A percentile compares a stretch with the other conserved stretches of the same genome.
Evolutionary conservation across 2,113 vertebrate genomes (phyloP).

Genomic region (Anoplopoma fimbria): DNA sequence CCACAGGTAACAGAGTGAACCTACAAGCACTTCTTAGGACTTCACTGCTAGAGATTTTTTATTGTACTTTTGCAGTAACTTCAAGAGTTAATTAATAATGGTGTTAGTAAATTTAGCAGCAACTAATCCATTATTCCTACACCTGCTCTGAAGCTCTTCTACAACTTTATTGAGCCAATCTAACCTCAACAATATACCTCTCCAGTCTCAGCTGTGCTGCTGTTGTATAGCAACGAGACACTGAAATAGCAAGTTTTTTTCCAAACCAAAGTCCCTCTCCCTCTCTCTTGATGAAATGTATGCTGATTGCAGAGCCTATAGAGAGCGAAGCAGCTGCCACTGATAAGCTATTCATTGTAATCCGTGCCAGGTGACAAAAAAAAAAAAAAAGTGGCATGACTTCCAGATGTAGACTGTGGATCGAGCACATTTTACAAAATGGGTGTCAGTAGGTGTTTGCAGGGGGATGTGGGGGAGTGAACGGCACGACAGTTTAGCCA

Average conservation of each 20-base stretch:
- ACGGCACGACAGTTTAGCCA: constrained; percentile 35
- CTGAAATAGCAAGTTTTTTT: constrained; percentile 6
- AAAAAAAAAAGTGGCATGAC: background rate
- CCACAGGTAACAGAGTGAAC: background rate
- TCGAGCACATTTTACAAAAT: constrained; percentile 40
- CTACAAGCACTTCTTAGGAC: background rate
- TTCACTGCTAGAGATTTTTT: background rate
- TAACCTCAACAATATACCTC: background rate
- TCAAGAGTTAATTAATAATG: background rate
- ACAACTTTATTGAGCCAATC: background rate
- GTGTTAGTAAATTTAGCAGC: background rate
- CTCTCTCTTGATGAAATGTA: constrained; percentile 47
- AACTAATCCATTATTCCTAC: background rate
- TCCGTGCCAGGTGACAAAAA: constrained; percentile 40
- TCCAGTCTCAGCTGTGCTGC: background rate
- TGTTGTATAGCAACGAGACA: constrained; percentile 25
- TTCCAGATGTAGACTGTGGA: constrained; percentile 30
- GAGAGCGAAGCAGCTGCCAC: constrained; percentile 58
- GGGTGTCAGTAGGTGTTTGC: constrained; percentile 31
- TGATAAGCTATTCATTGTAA: constrained; percentile 57
- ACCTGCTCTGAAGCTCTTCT: constrained; percentile 1
- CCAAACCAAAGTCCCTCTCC: background rate
- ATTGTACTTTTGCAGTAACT: background rate
- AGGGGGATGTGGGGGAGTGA: constrained; percentile 1
- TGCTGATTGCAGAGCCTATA: constrained; percentile 64